phyloP scores from a whole-genome alignment of 2,797 vertebrate genomes.

The Bradypus variegatus region DNA sequence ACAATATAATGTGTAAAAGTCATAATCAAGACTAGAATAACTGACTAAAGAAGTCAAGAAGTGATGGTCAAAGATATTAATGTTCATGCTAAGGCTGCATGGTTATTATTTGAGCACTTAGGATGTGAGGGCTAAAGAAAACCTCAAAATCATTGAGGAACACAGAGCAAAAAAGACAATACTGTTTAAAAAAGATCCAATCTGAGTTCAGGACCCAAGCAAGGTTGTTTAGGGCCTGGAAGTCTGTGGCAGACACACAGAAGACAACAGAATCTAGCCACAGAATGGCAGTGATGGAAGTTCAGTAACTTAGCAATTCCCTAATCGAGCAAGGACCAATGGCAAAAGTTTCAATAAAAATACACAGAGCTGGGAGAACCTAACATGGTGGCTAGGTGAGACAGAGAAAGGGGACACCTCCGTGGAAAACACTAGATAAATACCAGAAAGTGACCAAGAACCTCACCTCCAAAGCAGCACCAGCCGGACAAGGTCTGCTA shows the following conservation, averaged over 20 bases:
- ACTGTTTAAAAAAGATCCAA: neutral
- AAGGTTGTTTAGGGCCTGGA: neutral
- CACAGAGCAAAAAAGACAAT: neutral
- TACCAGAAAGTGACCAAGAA: too few relatives aligned
- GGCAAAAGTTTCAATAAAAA: conserved; percentile 25
- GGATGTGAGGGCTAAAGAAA: neutral
- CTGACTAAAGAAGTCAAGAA: neutral
- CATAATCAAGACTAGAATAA: neutral
- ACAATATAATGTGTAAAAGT: neutral
- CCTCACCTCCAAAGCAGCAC: too few relatives aligned
- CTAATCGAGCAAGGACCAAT: neutral
- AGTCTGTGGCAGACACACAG: neutral
- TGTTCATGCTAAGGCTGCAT: neutral
- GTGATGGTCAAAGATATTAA: neutral
- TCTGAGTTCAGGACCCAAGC: neutral
- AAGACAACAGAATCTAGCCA: neutral
- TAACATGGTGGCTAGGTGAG: too few relatives aligned
- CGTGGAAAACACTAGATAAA: too few relatives aligned
- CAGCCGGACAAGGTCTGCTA: too few relatives aligned
- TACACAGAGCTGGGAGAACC: neutral
- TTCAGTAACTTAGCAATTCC: neutral
- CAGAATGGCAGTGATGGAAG: neutral
- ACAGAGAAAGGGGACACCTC: too few relatives aligned
- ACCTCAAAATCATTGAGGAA: neutral
- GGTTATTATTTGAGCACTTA: neutral